Percentiles rank a stretch among this genome's conserved stretches.
Conservation (phyloP, 2,888 invertebrate genomes). For the Argynnis bischoffii region DNA sequence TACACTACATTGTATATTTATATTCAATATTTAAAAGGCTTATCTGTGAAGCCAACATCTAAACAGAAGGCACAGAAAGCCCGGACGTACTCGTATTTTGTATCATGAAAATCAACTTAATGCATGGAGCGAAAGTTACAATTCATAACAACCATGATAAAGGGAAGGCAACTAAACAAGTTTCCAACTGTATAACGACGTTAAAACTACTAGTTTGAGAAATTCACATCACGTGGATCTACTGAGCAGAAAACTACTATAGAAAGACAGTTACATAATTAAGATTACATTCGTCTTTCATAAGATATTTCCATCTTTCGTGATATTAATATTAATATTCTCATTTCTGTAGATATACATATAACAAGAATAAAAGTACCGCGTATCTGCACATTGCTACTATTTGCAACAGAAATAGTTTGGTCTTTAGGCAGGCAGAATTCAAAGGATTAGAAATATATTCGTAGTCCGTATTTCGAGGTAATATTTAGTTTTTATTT, state of each 20-base stretch:
- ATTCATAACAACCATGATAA: conserved; percentile 15
- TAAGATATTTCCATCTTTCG: background rate
- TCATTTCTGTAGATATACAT: too few species aligned
- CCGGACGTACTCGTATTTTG: background rate
- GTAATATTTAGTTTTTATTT: too few species aligned
- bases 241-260: background rate
- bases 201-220: conserved; percentile 8
- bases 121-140: conserved; percentile 1
- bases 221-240: conserved; percentile 3
- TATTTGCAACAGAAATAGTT: too few species aligned
- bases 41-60: background rate
- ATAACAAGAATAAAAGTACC: too few species aligned
- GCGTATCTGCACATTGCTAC: too few species aligned
- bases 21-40: background rate
- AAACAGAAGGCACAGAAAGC: background rate
- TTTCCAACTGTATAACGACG: conserved; percentile 14
- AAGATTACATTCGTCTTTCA: background rate
- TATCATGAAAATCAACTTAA: conserved; percentile 2
- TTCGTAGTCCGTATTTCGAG: too few species aligned
- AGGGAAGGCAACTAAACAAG: conserved; percentile 17
- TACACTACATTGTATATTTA: background rate
- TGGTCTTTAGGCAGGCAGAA: too few species aligned
- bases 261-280: conserved; percentile 9
- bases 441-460: too few species aligned
- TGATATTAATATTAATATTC: too few species aligned